Base-by-base conservation (phyloP, 2,113 vertebrate genomes). In the Dasyurus viverrinus region DNA sequence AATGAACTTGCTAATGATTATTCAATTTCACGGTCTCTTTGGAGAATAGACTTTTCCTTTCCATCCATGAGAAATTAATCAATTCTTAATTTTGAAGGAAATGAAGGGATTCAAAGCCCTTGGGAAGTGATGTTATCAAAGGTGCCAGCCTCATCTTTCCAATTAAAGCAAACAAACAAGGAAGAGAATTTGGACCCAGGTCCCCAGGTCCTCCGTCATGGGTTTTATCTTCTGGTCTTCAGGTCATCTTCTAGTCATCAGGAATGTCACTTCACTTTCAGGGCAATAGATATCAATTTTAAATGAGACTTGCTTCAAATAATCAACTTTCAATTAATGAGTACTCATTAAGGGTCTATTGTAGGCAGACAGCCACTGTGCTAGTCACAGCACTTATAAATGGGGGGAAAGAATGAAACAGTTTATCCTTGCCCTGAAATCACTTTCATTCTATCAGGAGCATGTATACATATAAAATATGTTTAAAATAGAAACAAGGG, bases 161-260 rank as follows among this genome's bases (percentile, higher is more conserved):
- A 30, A 1, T 3, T 0, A 6, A 30, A 4, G 0, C 1, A 22
- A 22, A 4, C 8, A 8, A 30, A 48, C 48, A 2, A 46, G 16
- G 0, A 46, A 48, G 11, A 24, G 0, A 23, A 42, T 42, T 42
- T 42, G n/a, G 68, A 42, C 19, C 19, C n/a, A 76, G 68, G 68
- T 76, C 68, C 36, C 60, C 30, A n/a, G 10, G 26, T 68, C 3
- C 27, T 14, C 55, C 30, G 11, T 0, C 11, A 36, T 4, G 60
- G 12, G 11, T 68, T 68, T 68, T 36, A 42, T 42, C 19, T 84
- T 19, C 68, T 23, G 68, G 68, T 42, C 68, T 68, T 68, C 11
- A 14, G 30, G 2, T 36, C 36, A 30, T 68, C 27, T 68, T 14
- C 30, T 14, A 36, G 11, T 68, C 57, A 42, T 84, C n/a, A 84